Conservation (phyloP, 2,888 invertebrate genomes). For the Hofmannophila pseudospretella region DNA sequence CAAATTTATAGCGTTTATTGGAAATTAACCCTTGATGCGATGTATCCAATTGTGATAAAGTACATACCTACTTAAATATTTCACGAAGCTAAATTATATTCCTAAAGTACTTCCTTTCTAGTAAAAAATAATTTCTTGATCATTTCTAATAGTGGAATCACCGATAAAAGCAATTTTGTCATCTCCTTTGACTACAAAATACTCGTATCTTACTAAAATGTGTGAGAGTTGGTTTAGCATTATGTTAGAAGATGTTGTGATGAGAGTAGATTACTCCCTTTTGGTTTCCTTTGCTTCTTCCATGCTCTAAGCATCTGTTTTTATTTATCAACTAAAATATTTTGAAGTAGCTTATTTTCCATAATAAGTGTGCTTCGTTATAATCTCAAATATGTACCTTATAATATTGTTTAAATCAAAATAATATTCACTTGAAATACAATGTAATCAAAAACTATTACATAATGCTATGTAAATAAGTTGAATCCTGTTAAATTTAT, state of each 20-base stretch:
- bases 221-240: constrained; percentile 25
- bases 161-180: neutral
- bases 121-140: neutral
- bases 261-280: constrained; percentile 22
- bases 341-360: constrained; percentile 9
- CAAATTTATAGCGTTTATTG: neutral
- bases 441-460: constrained; percentile 17
- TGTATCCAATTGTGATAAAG: constrained; percentile 1
- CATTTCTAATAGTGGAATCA: neutral
- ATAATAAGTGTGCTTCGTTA: constrained; percentile 10
- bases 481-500: constrained; percentile 74
- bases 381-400: constrained; percentile 7
- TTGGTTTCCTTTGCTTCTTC: constrained; percentile 32
- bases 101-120: neutral
- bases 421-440: constrained; percentile 9
- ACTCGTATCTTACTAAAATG: constrained; percentile 32
- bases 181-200: constrained; percentile 15
- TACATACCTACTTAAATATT: neutral
- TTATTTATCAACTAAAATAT: constrained; percentile 2
- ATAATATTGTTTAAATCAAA: constrained; percentile 6
- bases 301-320: constrained; percentile 18
- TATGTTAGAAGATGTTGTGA: constrained; percentile 20
- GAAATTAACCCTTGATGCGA: neutral
- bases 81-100: neutral
- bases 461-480: constrained; percentile 65